These are phyloP conservation scores for Cephus spinipes DNA, from an alignment of 2,888 invertebrate genomes.

Conservation along the genomic window DNA sequence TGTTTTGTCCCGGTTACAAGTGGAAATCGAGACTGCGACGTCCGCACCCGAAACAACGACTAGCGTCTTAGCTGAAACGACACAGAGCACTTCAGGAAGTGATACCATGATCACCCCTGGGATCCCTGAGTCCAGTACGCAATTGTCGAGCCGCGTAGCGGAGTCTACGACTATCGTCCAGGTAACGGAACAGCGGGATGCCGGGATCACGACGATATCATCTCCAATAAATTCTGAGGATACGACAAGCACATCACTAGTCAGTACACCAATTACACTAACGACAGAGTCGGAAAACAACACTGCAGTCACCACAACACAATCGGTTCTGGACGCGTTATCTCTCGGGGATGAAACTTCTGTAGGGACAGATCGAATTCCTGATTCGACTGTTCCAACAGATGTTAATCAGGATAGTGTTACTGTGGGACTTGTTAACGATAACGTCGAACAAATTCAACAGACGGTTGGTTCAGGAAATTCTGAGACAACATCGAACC, in stretches of 20 bases:
- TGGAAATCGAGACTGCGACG: slow-evolving; percentile 3
- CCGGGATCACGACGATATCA: not conserved
- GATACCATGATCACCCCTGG: not conserved
- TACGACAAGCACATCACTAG: not conserved
- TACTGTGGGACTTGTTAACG: not conserved
- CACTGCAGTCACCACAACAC: not conserved
- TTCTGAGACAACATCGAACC: not conserved
- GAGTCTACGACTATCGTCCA: slow-evolving; percentile 20
- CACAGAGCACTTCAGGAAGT: not conserved
- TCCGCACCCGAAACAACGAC: not conserved
- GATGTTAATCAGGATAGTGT: not conserved
- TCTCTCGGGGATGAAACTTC: not conserved
- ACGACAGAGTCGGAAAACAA: slow-evolving; percentile 5
- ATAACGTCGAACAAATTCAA: not conserved
- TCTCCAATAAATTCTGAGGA: not conserved
- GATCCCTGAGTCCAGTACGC: not conserved
- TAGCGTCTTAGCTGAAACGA: not conserved
- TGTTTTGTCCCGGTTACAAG: slow-evolving; percentile 7
- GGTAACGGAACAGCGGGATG: slow-evolving; percentile 20
- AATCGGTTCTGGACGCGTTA: not conserved
- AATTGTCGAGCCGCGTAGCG: not conserved
- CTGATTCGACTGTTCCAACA: not conserved
- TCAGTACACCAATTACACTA: slow-evolving; percentile 12
- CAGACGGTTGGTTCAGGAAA: not conserved
- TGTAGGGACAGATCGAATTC: not conserved